These are phyloP conservation scores for Charaxes varanes DNA, from an alignment of 1,140 invertebrate genomes.

Conservation along the genomic window DNA sequence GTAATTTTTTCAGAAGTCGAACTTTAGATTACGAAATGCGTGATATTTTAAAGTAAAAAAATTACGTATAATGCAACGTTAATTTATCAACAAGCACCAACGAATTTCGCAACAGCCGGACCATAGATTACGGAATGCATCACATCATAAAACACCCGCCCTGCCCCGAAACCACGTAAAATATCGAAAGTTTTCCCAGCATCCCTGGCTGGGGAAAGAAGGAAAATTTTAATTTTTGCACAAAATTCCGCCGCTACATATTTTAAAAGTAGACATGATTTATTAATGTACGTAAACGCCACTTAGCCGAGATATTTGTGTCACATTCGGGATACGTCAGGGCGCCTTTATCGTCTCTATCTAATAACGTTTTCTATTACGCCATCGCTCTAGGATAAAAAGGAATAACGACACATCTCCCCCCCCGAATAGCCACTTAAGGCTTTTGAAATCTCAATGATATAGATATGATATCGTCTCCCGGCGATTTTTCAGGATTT, in stretches of 20 bases:
- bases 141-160: conserved; percentile 38
- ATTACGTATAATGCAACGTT: conserved; percentile 6
- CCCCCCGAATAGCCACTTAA: conserved; percentile 8
- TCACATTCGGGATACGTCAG: conserved; percentile 31
- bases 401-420: conserved; percentile 13
- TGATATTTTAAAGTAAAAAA: too few species aligned
- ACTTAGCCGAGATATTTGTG: conserved; percentile 43
- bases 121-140: conserved; percentile 33
- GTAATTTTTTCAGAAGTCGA: too few species aligned
- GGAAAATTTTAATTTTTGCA: conserved; percentile 54
- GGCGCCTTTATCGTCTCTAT: conserved; percentile 30
- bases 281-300: conserved; percentile 49
- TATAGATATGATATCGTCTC: conserved; percentile 8
- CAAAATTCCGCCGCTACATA: conserved; percentile 46
- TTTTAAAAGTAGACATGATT: conserved; percentile 57
- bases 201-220: too few species aligned
- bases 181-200: conserved; percentile 48
- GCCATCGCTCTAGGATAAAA: conserved; percentile 17
- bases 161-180: conserved; percentile 50
- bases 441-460: conserved; percentile 5
- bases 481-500: too few species aligned
- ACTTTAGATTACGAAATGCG: too few species aligned
- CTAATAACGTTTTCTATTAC: conserved; percentile 27
- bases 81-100: conserved; percentile 8
- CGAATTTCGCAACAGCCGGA: conserved; percentile 15